Evolutionary conservation across 2,888 invertebrate genomes (phyloP), one percentile per base, ranked within the genome.

Genomic region (Choristoneura rosaceana): DNA sequence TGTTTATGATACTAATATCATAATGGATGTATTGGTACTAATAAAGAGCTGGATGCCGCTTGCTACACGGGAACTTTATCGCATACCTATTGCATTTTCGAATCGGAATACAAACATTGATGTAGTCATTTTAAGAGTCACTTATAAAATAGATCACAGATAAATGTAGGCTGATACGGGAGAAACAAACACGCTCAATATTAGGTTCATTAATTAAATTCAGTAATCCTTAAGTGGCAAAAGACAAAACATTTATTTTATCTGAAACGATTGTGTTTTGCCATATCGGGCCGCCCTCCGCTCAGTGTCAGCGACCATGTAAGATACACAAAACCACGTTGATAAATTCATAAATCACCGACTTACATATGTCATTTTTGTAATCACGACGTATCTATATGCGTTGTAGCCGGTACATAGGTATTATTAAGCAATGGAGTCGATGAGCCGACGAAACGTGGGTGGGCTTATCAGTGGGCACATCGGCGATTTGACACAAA

Each of bases 401-500:
- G 78, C 76, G 76, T 80, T 64, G 68, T 38, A 64, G 34, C 41
- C 55, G 52, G 66, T 66, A 74, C 62, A 47, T 82, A 86, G 84
- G 81, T 81, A 83, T 84, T 76, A 78, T 89, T 88, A 86, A 86
- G 91, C 90, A 89, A 90, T 81, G 81, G 82, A 81, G 81, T 80
- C 83, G 82, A 80, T 81, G 80, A 86, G 86, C 52, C 65, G 66
- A 25, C 52, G 67, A 71, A 67, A 86, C 89, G 90, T 92, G 92
- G 92, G 92, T 93, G 92, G 92, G 88, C 92, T 92, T 93, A 93
- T 93, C 93, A 83, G 81, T 82, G 83, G 85, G 83, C 88, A 90
- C 87, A 92, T 92, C 92, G 87, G 80, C 90, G 90, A 92, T 91
- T 91, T 92, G 92, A 93, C 90, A 91, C 90, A 92, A 93, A 93